Evolutionary conservation across 2,888 invertebrate species (phyloP).

Genomic region (Drosophila vallismaia): DNA sequence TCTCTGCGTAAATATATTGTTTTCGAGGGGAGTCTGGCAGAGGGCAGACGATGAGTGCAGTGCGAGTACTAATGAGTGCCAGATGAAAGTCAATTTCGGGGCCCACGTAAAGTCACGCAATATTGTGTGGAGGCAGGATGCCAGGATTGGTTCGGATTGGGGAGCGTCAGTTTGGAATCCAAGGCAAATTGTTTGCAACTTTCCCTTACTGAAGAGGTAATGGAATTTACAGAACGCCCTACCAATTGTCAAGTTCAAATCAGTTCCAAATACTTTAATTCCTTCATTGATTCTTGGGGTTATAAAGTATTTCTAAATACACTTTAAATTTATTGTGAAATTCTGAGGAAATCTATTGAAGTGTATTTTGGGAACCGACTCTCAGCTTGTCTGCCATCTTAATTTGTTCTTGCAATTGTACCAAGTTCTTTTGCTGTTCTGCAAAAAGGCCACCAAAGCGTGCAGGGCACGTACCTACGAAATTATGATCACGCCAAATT

Average conservation of each 20-base stretch:
- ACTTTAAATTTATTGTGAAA: too few relatives aligned
- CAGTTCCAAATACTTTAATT: background rate
- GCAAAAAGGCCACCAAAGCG: slow-evolving; percentile 48
- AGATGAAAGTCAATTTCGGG: slow-evolving; percentile 63
- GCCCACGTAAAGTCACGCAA: slow-evolving; percentile 71
- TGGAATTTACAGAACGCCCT: background rate
- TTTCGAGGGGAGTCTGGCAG: slow-evolving; percentile 7
- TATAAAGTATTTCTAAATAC: too few relatives aligned
- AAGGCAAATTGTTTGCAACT: slow-evolving; percentile 9
- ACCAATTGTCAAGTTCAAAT: background rate
- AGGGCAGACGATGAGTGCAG: slow-evolving; percentile 43
- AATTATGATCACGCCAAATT: slow-evolving; percentile 51
- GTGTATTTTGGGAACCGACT: slow-evolving; percentile 7
- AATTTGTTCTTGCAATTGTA: slow-evolving; percentile 35
- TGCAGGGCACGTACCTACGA: slow-evolving; percentile 64
- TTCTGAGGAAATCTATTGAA: background rate
- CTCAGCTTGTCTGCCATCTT: background rate
- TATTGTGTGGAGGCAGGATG: slow-evolving; percentile 43
- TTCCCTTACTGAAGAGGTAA: background rate
- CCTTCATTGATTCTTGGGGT: too few relatives aligned
- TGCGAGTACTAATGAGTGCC: slow-evolving; percentile 62
- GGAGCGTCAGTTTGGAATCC: slow-evolving; percentile 6
- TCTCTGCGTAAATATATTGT: slow-evolving; percentile 13
- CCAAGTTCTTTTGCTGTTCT: slow-evolving; percentile 37
- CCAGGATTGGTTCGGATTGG: slow-evolving; percentile 27